Evolutionary conservation across 2,113 vertebrate species (phyloP), one percentile per base, ranked within the genome.

Genomic region (Brienomyrus brachyistius): DNA sequence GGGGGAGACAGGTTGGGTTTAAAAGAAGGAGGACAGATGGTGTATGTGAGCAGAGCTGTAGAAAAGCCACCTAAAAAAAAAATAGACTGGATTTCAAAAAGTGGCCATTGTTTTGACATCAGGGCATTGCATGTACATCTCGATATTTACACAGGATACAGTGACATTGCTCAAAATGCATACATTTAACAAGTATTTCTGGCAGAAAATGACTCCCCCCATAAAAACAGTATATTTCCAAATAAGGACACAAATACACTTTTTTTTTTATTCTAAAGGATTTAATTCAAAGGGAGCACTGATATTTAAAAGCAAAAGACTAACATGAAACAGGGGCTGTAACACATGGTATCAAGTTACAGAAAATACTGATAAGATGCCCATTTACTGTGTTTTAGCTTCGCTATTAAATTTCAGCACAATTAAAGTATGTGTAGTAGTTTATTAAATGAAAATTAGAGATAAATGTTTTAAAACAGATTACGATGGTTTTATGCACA

Each of bases 1-100:
- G 86, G 86, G 31, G 48, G 54, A 48, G 50, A 47, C 45, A 48
- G 85, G 45, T 86, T 51, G 85, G 51, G 10, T 87, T 54, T 51
- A 35, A 87, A 87, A 54, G 50, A 35, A 86, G 85, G 50, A 87
- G 31, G 85, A 87, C 85, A 87, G 85, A 87, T 87, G 85, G 85
- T 87, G 85, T 13, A 87, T 87, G 51, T 54, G 85, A 87, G 51
- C 15, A 21, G 85, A 87, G 85, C 85, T 56, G 85, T 19, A 40
- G 85, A 87, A 31, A 35, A 50, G 31, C 48, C 48, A 52, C 85
- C 51, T 56, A 54, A 87, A 87, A 87, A 87, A 77, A 77, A 80
- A 80, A 77, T 17, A 51, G 85, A n/a, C 85, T 56, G 13, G 10
- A 54, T 87, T 87, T 87, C 51, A 54, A 87, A 87, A 86, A 87